phyloP scores from a whole-genome alignment of 2,113 vertebrate genomes.

The Micromys minutus region DNA sequence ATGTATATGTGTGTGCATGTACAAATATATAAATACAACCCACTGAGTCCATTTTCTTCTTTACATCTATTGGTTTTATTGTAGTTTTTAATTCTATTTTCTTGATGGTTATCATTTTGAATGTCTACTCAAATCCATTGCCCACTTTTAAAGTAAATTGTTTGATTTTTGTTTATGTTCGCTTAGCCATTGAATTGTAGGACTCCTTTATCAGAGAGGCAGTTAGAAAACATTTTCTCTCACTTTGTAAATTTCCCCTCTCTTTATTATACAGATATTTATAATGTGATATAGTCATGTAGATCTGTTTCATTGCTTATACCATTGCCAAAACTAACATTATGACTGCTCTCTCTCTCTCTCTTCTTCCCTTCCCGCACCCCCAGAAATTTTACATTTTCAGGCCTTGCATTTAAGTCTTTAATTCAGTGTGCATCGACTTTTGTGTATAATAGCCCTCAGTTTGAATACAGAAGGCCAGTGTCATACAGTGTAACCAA shows the following conservation, averaged over 20 bases:
- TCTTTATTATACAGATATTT: neutral
- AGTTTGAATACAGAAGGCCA: neutral
- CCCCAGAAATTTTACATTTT: neutral
- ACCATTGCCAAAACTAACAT: neutral
- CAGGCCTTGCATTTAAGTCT: neutral
- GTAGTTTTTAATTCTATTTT: neutral
- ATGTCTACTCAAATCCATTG: neutral
- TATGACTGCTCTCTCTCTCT: neutral
- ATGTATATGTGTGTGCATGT: neutral
- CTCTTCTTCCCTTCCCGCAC: no score
- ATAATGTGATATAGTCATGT: neutral
- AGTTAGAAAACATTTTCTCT: neutral
- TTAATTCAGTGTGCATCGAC: neutral
- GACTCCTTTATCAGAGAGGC: neutral
- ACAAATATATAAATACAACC: neutral
- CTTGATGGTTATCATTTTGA: neutral
- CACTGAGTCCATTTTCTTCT: neutral
- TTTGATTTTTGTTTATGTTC: neutral
- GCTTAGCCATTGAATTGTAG: neutral
- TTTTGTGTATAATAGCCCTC: neutral
- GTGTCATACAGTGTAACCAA: neutral
- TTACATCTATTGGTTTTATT: neutral
- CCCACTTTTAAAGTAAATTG: neutral
- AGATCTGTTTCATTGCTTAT: neutral
- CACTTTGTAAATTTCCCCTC: neutral